Base-by-base conservation (phyloP, 2,888 invertebrate genomes). In the Sinhomidia bicolor region DNA sequence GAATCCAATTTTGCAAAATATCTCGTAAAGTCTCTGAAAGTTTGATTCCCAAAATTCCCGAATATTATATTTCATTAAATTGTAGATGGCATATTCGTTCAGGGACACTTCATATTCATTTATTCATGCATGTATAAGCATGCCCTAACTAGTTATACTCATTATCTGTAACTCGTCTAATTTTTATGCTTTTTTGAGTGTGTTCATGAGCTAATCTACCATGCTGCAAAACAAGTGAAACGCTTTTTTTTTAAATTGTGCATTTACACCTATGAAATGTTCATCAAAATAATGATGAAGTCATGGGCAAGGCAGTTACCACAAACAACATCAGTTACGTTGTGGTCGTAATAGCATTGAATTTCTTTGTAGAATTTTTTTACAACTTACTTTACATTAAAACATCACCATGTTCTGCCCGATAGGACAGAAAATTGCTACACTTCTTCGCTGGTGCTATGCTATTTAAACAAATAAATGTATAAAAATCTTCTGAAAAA, bases 381-480 rank as follows among this genome's bases (percentile, higher is more conserved):
- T 3, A 68, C 41, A 17, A n/a, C 7, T 54, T 14, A 29, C 65
- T 65, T n/a, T n/a, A n/a, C 5, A 26, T n/a, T 2, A 78, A n/a
- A 32, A 54, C 17, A n/a, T n/a, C n/a, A n/a, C 20, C 14, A 44
- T 51, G 85, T 79, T 80, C 85, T 85, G 79, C 85, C 85, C 79
- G 54, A 80, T 68, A 57, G 85, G 71, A 57, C 36, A 60, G 29
- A 79, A 85, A 57, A 47, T 44, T 83, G 32, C 36, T 62, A 41
- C 41, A 29, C 47, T 23, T 78, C 54, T 54, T 9, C 20, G 26
- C 44, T 29, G 20, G 10, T 60, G 26, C 26, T 60, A 4, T 26
- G 32, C 32, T 29, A 41, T 20, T 17, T 20, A 68, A 17, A 7
- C 41, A 36, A 20, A 41, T 20, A 68, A 68, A n/a, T 26, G 17